Percentiles rank a stretch among this genome's conserved stretches.
Evolutionary conservation across 2,113 vertebrate species (phyloP).

Genomic region (Plecturocebus donacophilus): DNA sequence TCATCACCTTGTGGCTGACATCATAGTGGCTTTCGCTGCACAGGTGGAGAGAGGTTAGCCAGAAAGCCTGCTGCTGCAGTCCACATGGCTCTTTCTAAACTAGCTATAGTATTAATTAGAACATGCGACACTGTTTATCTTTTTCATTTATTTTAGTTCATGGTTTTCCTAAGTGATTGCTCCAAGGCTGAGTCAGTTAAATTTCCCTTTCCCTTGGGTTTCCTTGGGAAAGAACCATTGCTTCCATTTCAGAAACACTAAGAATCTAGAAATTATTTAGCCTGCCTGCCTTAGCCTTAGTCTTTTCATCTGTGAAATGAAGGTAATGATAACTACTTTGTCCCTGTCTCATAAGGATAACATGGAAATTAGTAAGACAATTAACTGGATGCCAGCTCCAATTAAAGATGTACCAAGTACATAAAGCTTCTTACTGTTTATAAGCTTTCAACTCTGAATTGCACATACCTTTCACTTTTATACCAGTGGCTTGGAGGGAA

Average conservation of each 20-base stretch:
- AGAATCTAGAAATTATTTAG: slow-evolving; percentile 20
- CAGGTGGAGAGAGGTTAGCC: background rate
- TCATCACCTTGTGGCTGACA: background rate
- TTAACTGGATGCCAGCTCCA: background rate
- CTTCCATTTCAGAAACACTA: slow-evolving; percentile 31
- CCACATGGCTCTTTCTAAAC: background rate
- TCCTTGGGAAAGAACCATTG: background rate
- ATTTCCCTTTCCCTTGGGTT: slow-evolving; percentile 34
- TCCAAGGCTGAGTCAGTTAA: slow-evolving; percentile 50
- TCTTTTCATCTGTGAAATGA: slow-evolving; percentile 55
- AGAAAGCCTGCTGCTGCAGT: background rate
- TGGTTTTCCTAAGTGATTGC: slow-evolving; percentile 60
- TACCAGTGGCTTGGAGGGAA: background rate
- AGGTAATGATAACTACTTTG: slow-evolving; percentile 28
- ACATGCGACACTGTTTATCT: slow-evolving; percentile 30
- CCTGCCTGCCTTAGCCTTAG: background rate
- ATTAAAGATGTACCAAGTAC: background rate
- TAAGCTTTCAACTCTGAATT: background rate
- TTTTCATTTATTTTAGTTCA: slow-evolving; percentile 54
- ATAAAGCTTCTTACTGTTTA: background rate
- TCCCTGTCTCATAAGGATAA: background rate
- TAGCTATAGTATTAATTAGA: slow-evolving; percentile 28
- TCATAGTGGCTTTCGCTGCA: background rate
- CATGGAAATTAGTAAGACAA: slow-evolving; percentile 33
- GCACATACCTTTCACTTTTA: background rate